Evolutionary conservation across 1,140 invertebrate genomes (phyloP).

Genomic region (Penaeus chinensis): DNA sequence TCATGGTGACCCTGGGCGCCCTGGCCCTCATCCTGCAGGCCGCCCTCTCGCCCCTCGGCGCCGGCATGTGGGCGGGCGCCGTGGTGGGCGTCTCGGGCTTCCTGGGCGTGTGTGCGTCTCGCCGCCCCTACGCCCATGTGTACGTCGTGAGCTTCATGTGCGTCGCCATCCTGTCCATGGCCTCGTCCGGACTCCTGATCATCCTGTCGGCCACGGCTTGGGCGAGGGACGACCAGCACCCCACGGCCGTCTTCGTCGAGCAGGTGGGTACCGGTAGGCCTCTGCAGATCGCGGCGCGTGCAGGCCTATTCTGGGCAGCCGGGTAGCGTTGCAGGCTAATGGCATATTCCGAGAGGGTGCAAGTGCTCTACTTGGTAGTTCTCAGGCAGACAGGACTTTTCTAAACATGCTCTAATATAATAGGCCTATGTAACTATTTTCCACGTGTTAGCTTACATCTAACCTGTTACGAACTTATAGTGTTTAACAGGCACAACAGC

Average conservation of each 20-base stretch:
- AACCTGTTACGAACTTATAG: no score
- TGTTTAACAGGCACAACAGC: no score
- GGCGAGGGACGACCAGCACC: conserved; percentile 63
- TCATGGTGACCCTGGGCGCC: conserved; percentile 61
- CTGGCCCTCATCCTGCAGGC: conserved; percentile 61
- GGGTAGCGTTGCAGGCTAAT: no score
- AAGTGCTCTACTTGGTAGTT: no score
- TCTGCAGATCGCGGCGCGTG: no score
- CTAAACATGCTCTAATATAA: no score
- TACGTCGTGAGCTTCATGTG: conserved; percentile 63
- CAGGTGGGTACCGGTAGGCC: conserved; percentile 42
- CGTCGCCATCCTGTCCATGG: conserved; percentile 59
- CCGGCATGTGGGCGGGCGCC: conserved; percentile 64
- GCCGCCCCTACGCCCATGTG: conserved; percentile 48
- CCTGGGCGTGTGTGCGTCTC: conserved; percentile 61
- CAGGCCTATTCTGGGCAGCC: no score
- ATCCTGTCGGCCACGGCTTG: conserved; percentile 65
- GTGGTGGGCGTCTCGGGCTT: conserved; percentile 62
- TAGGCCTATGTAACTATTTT: no score
- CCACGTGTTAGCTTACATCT: no score
- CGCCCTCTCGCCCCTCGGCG: conserved; percentile 59
- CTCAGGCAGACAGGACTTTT: no score
- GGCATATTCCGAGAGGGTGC: no score
- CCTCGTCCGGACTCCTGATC: conserved; percentile 64
- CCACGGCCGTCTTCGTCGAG: conserved; percentile 64